Evolutionary conservation across 2,113 vertebrate species (phyloP).

Genomic region (Saccopteryx leptura): DNA sequence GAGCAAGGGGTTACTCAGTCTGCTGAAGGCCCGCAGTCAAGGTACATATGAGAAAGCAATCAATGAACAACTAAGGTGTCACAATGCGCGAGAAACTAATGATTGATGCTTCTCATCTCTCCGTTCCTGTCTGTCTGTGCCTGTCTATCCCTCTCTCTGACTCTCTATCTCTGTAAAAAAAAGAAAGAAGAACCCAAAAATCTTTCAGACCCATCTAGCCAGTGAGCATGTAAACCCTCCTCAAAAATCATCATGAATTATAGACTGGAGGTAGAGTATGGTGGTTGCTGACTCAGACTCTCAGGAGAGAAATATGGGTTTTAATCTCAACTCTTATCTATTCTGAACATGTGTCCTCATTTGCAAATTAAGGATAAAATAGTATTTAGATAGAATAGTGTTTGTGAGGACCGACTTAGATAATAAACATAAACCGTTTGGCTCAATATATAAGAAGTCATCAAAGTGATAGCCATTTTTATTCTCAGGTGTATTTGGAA

Average conservation of each 20-base stretch:
- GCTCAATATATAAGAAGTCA: not conserved
- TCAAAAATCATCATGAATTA: not conserved
- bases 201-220: not conserved
- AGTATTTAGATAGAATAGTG: not conserved
- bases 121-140: too few relatives aligned
- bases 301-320: not conserved
- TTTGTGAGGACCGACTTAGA: not conserved
- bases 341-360: not conserved
- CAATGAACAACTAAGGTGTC: too few relatives aligned
- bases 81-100: too few relatives aligned
- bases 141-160: too few relatives aligned
- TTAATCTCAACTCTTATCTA: not conserved
- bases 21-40: too few relatives aligned
- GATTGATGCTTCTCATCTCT: too few relatives aligned
- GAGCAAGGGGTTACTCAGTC: too few relatives aligned
- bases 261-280: not conserved
- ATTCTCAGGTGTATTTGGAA: slow-evolving; percentile 1
- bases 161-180: not conserved
- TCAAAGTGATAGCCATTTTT: not conserved
- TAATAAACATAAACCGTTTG: not conserved
- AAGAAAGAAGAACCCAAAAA: not conserved
- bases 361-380: not conserved
- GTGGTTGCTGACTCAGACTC: not conserved
- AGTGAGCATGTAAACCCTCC: not conserved
- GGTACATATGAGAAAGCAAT: too few relatives aligned